phyloP scores from a whole-genome alignment of 2,113 vertebrate species.

The Lamprologus callipterus region DNA sequence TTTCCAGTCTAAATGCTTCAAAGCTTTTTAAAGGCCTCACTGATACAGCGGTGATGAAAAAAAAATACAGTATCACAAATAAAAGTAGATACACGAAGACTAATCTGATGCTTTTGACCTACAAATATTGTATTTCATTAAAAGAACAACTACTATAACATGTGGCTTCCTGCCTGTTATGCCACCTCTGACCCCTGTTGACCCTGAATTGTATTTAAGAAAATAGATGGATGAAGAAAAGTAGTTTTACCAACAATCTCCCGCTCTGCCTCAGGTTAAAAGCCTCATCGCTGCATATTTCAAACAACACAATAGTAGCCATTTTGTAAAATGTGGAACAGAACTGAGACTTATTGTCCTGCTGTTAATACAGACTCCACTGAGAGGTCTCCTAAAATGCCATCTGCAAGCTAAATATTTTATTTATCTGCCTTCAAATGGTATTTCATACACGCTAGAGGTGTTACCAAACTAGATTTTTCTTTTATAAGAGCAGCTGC shows the following conservation, averaged over 20 bases:
- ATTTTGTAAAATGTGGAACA: neutral
- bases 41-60: neutral
- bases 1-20: neutral
- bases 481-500: neutral
- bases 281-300: neutral
- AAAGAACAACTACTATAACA: accelerated
- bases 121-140: neutral
- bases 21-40: accelerated
- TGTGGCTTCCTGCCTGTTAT: neutral
- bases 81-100: neutral
- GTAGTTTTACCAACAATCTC: neutral
- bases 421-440: neutral
- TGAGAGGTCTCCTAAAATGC: neutral
- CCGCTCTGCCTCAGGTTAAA: accelerated
- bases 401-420: neutral
- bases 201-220: neutral
- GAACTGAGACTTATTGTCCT: neutral
- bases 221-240: neutral
- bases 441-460: neutral
- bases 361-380: neutral
- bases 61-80: neutral
- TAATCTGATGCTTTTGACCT: neutral
- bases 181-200: neutral
- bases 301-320: neutral
- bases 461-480: neutral